These are phyloP conservation scores for Drosophila atroscutellata DNA, from an alignment of 2,888 invertebrate genomes.

Conservation along the genomic window DNA sequence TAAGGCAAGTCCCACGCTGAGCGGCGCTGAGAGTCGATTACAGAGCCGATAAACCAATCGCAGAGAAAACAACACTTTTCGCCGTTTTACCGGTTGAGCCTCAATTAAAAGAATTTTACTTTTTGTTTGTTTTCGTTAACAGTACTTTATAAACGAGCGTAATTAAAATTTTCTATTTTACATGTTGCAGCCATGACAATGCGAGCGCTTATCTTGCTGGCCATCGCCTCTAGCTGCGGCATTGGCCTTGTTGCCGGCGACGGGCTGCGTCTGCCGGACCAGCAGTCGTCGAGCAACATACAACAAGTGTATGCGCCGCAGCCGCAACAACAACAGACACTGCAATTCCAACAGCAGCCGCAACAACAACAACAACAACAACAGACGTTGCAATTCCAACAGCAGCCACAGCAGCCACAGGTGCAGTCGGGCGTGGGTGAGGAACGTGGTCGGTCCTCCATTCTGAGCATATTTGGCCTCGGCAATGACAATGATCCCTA, in stretches of 20 bases:
- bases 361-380: slow-evolving; percentile 65
- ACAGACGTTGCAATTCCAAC: slow-evolving; percentile 51
- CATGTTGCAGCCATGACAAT: slow-evolving; percentile 76
- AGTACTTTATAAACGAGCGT: slow-evolving; percentile 47
- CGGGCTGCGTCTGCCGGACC: slow-evolving; percentile 87
- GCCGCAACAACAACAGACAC: slow-evolving; percentile 54
- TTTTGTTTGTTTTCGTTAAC: slow-evolving; percentile 7
- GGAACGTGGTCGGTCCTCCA: slow-evolving; percentile 87
- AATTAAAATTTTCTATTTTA: slow-evolving; percentile 51
- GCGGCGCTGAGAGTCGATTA: slow-evolving; percentile 26
- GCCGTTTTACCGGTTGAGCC: slow-evolving; percentile 45
- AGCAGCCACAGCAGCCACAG: slow-evolving; percentile 47
- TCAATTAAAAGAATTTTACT: slow-evolving; percentile 42
- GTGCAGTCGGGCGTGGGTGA: slow-evolving; percentile 67
- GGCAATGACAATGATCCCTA: slow-evolving; percentile 93
- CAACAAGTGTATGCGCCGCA: slow-evolving; percentile 70
- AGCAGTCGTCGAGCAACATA: slow-evolving; percentile 74
- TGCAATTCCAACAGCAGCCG: slow-evolving; percentile 63
- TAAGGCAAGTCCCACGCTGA: slow-evolving; percentile 11
- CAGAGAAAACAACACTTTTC: slow-evolving; percentile 61
- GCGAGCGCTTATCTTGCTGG: slow-evolving; percentile 83
- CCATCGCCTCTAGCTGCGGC: slow-evolving; percentile 85
- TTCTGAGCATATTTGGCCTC: slow-evolving; percentile 92
- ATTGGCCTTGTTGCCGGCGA: slow-evolving; percentile 86
- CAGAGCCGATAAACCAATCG: slow-evolving; percentile 50